Evolutionary conservation across 2,113 vertebrate species (phyloP).

Genomic region (Crocuta crocuta): DNA sequence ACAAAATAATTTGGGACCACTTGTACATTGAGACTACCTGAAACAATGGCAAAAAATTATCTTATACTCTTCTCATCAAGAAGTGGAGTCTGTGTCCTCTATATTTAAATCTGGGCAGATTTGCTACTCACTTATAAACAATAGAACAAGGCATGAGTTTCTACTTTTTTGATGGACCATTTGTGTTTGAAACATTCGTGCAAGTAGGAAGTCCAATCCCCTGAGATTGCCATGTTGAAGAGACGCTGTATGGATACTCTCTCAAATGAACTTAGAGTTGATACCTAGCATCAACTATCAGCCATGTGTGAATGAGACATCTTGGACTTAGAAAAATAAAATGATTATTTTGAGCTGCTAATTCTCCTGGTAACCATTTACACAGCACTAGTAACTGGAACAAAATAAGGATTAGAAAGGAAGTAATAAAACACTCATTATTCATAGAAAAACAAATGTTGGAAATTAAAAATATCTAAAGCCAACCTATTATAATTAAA

Average conservation of each 20-base stretch:
- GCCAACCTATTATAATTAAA: neutral
- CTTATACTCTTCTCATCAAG: neutral
- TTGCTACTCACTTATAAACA: neutral
- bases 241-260: accelerated
- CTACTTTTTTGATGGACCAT: neutral
- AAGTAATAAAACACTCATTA: neutral
- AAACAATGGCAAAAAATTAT: neutral
- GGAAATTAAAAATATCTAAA: neutral
- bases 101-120: neutral
- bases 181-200: neutral
- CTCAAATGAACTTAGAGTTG: neutral
- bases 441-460: neutral
- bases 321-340: neutral
- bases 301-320: neutral
- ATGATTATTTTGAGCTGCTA: neutral
- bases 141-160: neutral
- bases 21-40: neutral
- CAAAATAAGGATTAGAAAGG: neutral
- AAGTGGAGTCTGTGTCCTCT: neutral
- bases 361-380: neutral
- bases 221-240: neutral
- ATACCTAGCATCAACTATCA: neutral
- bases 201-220: no score
- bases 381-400: neutral
- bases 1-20: neutral